Evolutionary conservation across 2,888 invertebrate genomes (phyloP).

Genomic region (Polyploca ridens): DNA sequence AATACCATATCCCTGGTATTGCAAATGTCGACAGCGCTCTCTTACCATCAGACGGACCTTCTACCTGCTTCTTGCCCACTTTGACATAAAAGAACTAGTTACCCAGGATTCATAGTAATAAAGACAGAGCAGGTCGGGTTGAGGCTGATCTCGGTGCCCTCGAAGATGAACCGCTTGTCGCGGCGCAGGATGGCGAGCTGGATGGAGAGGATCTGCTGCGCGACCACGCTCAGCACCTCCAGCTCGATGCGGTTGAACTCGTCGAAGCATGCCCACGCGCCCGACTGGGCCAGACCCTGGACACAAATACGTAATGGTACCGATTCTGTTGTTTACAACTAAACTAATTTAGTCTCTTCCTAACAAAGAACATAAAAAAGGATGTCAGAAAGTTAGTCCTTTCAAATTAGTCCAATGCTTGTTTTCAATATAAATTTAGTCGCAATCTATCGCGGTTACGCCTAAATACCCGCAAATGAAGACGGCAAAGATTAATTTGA

Average conservation of each 20-base stretch:
- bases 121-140: conserved; percentile 95
- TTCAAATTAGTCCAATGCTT: too few species aligned
- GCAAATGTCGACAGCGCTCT: too few species aligned
- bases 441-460: too few species aligned
- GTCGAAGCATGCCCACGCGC: conserved; percentile 97
- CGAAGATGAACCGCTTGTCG: conserved; percentile 93
- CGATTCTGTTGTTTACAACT: not conserved
- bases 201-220: conserved; percentile 96
- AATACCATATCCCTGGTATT: too few species aligned
- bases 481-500: too few species aligned
- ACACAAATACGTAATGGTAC: not conserved
- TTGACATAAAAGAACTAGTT: conserved; percentile 36
- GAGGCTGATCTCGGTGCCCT: conserved; percentile 94
- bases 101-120: conserved; percentile 98
- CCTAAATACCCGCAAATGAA: too few species aligned
- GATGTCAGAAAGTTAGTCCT: too few species aligned
- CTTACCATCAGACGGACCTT: not conserved
- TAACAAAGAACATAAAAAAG: too few species aligned
- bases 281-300: conserved; percentile 94
- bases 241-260: conserved; percentile 97
- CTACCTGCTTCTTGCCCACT: not conserved
- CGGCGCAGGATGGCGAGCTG: conserved; percentile 93
- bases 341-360: too few species aligned
- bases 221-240: conserved; percentile 96
- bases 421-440: too few species aligned